These are phyloP conservation scores for Epinephelus awoara DNA, from an alignment of 2,797 vertebrate genomes.

Conservation along the genomic window DNA sequence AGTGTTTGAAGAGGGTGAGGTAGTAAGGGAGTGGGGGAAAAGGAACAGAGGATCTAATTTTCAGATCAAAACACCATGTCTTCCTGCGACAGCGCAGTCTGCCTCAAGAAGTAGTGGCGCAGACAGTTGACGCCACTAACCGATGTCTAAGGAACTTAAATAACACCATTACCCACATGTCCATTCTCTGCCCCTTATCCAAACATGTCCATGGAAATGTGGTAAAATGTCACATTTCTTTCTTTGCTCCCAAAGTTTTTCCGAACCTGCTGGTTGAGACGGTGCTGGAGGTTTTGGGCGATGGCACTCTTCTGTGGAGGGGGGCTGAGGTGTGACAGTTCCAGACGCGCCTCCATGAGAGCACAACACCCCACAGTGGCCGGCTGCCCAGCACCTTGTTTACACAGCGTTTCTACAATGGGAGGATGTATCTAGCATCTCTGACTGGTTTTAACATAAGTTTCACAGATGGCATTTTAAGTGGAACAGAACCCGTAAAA, in stretches of 20 bases:
- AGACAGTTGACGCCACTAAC: conserved; percentile 46
- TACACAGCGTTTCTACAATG: conserved; percentile 19
- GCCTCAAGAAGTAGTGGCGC: conserved; percentile 32
- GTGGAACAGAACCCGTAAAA: conserved; percentile 44
- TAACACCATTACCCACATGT: conserved; percentile 37
- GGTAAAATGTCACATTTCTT: conserved; percentile 29
- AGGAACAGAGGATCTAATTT: conserved; percentile 60
- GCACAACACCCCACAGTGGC: conserved; percentile 23
- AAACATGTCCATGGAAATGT: conserved; percentile 1
- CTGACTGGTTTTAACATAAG: conserved; percentile 38
- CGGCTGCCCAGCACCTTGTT: conserved; percentile 41
- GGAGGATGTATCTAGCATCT: conserved; percentile 32
- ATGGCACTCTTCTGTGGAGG: conserved; percentile 16
- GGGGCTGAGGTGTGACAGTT: conserved; percentile 30
- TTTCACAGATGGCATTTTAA: conserved; percentile 62
- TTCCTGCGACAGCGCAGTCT: conserved; percentile 25
- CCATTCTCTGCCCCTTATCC: conserved; percentile 29
- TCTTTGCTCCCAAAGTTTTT: conserved; percentile 37
- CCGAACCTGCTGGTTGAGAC: conserved; percentile 38
- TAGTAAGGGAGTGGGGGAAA: conserved; percentile 67
- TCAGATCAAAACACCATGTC: conserved; percentile 61
- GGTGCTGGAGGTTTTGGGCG: conserved; percentile 22
- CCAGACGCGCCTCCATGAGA: conserved; percentile 41
- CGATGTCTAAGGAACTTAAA: conserved; percentile 49
- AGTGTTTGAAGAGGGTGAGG: conserved; percentile 78